These are phyloP conservation scores for Astreopora myriophthalma DNA, from an alignment of 64 coral and sea anemone species.

Conservation along the genomic window DNA sequence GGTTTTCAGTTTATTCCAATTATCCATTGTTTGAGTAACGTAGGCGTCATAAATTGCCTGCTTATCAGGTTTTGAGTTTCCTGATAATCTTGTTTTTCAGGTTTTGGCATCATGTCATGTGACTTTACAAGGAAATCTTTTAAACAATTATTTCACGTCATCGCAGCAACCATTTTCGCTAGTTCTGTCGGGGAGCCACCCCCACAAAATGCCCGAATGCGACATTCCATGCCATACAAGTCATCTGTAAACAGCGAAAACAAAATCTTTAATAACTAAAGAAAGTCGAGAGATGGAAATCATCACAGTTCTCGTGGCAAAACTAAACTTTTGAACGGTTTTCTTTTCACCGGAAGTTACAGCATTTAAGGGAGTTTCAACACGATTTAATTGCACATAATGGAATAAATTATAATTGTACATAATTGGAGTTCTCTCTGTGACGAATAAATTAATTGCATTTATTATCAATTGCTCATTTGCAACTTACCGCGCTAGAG, in stretches of 20 bases:
- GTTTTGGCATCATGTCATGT: not conserved
- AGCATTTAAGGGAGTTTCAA: too few relatives aligned
- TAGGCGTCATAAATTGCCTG: not conserved
- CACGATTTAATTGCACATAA: not conserved
- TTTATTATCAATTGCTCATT: not conserved
- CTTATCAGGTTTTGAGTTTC: not conserved
- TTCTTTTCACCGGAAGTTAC: not conserved
- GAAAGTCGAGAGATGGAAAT: not conserved
- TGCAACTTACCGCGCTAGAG: not conserved
- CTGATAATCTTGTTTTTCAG: not conserved
- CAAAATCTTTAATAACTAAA: not conserved
- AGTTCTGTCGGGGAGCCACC: too few relatives aligned
- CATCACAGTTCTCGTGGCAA: not conserved
- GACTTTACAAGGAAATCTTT: not conserved
- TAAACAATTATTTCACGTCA: conserved; percentile 11
- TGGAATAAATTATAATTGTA: not conserved
- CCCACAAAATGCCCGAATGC: not conserved
- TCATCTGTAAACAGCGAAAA: not conserved
- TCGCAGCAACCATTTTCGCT: not conserved
- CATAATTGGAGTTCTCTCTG: not conserved
- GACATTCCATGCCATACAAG: too few relatives aligned
- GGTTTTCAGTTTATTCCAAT: not conserved
- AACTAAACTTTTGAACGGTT: not conserved
- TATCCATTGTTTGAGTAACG: not conserved
- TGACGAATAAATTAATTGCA: not conserved